Evolutionary conservation across 64 coral and sea anemone genomes (phyloP).

Genomic region (Anthopleura sola): DNA sequence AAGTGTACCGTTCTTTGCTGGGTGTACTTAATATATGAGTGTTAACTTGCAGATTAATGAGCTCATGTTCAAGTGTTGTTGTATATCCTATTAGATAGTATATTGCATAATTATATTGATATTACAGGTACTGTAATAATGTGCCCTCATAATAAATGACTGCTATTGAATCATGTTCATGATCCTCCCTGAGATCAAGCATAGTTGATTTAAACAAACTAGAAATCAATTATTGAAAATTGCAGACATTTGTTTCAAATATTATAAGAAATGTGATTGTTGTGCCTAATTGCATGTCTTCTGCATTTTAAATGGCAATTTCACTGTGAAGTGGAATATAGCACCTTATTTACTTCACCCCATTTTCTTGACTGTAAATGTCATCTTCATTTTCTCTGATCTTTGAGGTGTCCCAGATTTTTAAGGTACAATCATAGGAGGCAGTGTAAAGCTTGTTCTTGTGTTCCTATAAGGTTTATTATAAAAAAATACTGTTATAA

Average conservation of each 20-base stretch:
- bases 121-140: not conserved
- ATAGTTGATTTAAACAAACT: not conserved
- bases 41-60: not conserved
- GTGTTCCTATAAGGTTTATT: slow-evolving; percentile 27
- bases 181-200: not conserved
- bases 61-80: not conserved
- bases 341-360: slow-evolving; percentile 55
- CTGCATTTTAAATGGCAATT: not conserved
- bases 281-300: not conserved
- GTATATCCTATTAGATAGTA: not conserved
- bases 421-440: slow-evolving; percentile 62
- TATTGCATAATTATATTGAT: not conserved
- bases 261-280: not conserved
- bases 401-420: slow-evolving; percentile 88
- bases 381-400: slow-evolving; percentile 94
- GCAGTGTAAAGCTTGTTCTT: slow-evolving; percentile 70
- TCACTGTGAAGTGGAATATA: not conserved
- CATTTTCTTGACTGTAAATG: slow-evolving; percentile 84
- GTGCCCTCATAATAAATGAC: not conserved
- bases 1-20: too few species aligned
- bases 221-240: not conserved
- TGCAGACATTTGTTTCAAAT: not conserved
- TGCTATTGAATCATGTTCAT: not conserved
- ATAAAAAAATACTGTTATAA: not conserved
- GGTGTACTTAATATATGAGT: too few species aligned